phyloP scores from a whole-genome alignment of 2,888 invertebrate genomes.

The Megalurothrips usitatus region DNA sequence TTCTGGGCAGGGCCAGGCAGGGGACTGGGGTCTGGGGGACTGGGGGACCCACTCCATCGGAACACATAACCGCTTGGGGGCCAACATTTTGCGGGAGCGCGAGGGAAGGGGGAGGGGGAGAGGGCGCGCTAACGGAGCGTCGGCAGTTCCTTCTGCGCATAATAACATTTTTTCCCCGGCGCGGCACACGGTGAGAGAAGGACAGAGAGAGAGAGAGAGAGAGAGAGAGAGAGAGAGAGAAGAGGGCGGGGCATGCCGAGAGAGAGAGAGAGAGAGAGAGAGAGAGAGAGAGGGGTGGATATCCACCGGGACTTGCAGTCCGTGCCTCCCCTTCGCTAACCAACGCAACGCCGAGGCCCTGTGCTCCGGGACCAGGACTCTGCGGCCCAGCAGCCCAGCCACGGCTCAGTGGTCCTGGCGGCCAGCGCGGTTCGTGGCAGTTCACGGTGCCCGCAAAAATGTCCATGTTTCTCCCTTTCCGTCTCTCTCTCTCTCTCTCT shows the following conservation, averaged over 20 bases:
- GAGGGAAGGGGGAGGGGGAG: background rate
- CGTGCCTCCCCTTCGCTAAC: background rate
- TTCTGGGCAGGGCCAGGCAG: background rate
- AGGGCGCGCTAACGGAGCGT: slow-evolving; percentile 9
- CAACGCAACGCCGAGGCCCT: background rate
- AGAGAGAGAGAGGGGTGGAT: background rate
- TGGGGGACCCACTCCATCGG: slow-evolving; percentile 18
- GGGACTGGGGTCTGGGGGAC: background rate
- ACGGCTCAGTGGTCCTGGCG: too few relatives aligned
- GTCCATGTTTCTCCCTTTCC: background rate
- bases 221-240: background rate
- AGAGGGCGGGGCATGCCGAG: background rate
- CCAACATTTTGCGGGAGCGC: slow-evolving; percentile 6
- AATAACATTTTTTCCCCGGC: slow-evolving; percentile 17
- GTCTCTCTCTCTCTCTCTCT: background rate
- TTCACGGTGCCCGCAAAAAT: background rate
- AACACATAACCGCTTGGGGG: slow-evolving; percentile 24
- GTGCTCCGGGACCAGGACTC: background rate
- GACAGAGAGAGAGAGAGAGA: background rate
- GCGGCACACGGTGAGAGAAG: background rate
- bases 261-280: slow-evolving; percentile 7
- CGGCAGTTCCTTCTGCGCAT: slow-evolving; percentile 21
- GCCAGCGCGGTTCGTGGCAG: too few relatives aligned
- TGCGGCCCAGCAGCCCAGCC: background rate
- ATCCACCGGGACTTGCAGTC: slow-evolving; percentile 10